Evolutionary conservation across 2,797 vertebrate genomes (phyloP).

Genomic region (Peromyscus aztecus): DNA sequence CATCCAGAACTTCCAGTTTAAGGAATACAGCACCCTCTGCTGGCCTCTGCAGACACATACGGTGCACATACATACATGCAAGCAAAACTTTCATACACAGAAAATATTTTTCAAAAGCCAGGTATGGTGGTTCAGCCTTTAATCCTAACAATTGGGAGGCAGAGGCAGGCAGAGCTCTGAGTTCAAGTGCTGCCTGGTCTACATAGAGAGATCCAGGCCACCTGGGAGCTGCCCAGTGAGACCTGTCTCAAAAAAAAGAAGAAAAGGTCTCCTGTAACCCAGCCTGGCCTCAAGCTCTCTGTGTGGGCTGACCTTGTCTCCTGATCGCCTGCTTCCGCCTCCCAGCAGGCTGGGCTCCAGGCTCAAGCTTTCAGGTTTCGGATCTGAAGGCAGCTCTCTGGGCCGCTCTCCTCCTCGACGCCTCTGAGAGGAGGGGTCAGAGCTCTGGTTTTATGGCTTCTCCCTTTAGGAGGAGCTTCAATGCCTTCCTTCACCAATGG

Average conservation of each 20-base stretch:
- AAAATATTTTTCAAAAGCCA: neutral
- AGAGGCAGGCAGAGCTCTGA: neutral
- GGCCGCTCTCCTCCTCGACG: neutral
- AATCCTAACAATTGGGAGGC: neutral
- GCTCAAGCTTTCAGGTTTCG: too few relatives aligned
- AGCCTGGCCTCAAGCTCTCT: neutral
- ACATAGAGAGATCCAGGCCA: neutral
- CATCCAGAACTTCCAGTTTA: neutral
- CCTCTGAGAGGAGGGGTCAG: neutral
- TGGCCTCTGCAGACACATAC: neutral
- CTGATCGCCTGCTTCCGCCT: neutral
- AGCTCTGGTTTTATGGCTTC: neutral
- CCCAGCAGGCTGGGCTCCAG: neutral
- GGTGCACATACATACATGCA: neutral
- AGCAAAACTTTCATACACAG: neutral
- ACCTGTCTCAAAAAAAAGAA: neutral
- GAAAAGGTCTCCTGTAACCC: neutral
- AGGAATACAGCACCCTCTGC: neutral
- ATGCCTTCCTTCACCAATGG: neutral
- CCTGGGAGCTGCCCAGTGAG: neutral
- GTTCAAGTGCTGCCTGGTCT: neutral
- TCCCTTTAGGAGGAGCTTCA: constrained; percentile 13
- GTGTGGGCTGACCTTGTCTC: neutral
- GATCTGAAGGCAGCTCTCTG: neutral
- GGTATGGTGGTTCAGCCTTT: neutral